Conservation (phyloP, 1,140 invertebrate genomes). For the Saccostrea cuccullata region DNA sequence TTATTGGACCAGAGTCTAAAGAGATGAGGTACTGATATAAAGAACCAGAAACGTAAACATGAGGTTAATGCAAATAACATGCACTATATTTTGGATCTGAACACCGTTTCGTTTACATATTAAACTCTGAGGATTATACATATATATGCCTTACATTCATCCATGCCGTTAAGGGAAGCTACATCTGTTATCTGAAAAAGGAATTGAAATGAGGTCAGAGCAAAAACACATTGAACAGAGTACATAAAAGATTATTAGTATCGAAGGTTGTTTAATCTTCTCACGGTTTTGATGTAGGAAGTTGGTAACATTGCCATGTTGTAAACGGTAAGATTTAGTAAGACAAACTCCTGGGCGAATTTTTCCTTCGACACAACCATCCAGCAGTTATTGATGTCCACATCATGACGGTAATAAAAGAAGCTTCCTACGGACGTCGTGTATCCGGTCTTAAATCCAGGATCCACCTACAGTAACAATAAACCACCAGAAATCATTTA, state of each 20-base stretch:
- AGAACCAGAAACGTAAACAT: neutral
- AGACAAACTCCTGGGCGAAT: slow-evolving; percentile 1
- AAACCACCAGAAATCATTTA: neutral
- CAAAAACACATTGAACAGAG: too few species aligned
- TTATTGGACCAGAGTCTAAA: slow-evolving; percentile 48
- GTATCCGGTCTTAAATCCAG: neutral
- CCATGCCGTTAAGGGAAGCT: slow-evolving; percentile 39
- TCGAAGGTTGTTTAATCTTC: neutral
- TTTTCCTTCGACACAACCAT: slow-evolving; percentile 47
- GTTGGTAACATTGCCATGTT: slow-evolving; percentile 43
- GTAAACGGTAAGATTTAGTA: slow-evolving; percentile 32
- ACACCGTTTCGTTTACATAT: too few species aligned
- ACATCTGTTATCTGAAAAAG: slow-evolving; percentile 15
- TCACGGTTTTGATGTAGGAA: slow-evolving; percentile 4
- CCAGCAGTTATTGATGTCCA: slow-evolving; percentile 55
- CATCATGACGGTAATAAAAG: slow-evolving; percentile 38
- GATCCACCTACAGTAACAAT: neutral
- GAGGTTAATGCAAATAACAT: too few species aligned
- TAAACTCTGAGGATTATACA: too few species aligned
- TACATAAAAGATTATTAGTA: too few species aligned
- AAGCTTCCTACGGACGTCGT: slow-evolving; percentile 21
- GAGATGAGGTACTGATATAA: neutral
- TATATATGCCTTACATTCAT: slow-evolving; percentile 26
- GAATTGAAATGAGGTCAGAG: neutral
- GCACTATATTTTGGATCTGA: too few species aligned